Conservation (phyloP, 2,888 invertebrate species). For the Tenthredo amoena region DNA sequence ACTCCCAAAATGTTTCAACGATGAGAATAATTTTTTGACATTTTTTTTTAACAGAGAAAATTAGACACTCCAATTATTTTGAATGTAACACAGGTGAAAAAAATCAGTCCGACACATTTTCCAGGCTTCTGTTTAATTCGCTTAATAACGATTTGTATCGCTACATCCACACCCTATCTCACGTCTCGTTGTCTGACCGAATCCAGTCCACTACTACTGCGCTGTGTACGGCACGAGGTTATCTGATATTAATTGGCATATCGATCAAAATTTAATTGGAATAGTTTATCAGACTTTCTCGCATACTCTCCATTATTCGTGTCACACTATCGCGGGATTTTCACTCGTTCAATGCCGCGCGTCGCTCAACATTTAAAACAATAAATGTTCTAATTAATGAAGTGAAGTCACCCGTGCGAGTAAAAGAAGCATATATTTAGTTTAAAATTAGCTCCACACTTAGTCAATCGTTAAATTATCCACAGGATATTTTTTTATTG, state of each 20-base stretch:
- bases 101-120: background rate
- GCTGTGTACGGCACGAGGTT: background rate
- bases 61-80: background rate
- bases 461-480: background rate
- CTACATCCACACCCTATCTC: background rate
- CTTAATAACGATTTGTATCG: conserved; percentile 19
- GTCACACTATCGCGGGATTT: background rate
- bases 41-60: background rate
- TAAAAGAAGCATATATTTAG: background rate
- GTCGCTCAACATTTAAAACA: background rate
- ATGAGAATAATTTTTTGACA: background rate
- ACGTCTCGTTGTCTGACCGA: conserved; percentile 25
- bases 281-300: conserved; percentile 26
- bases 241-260: conserved; percentile 25
- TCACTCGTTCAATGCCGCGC: background rate
- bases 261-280: conserved; percentile 39
- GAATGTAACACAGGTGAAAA: background rate
- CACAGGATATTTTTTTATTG: background rate
- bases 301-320: conserved; percentile 10
- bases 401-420: background rate
- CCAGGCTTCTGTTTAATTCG: background rate
- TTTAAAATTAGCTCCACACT: background rate
- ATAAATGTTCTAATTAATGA: background rate
- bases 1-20: background rate
- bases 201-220: conserved; percentile 32